phyloP scores from a whole-genome alignment of 2,797 vertebrate species.

The Eidolon dupreanum region DNA sequence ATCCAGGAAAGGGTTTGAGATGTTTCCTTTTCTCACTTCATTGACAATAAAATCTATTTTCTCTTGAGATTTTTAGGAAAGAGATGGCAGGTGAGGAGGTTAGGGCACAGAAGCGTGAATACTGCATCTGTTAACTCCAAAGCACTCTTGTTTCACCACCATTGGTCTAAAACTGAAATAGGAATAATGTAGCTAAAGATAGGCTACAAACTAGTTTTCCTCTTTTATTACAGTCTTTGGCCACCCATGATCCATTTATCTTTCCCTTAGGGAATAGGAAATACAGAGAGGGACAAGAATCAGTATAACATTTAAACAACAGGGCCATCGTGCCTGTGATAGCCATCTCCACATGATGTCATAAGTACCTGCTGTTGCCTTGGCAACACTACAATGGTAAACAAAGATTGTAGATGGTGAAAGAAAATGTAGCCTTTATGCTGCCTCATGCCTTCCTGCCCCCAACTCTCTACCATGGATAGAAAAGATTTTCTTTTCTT shows the following conservation, averaged over 20 bases:
- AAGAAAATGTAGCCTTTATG: constrained; percentile 62
- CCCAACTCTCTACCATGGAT: neutral
- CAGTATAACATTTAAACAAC: constrained; percentile 49
- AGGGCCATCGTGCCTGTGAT: neutral
- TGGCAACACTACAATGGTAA: constrained; percentile 69
- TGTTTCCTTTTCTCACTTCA: neutral
- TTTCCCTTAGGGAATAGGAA: constrained; percentile 11
- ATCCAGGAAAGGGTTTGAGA: neutral
- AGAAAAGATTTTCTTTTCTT: constrained; percentile 31
- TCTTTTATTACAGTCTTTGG: neutral
- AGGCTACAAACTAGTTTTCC: neutral
- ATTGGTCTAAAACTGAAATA: constrained; percentile 27
- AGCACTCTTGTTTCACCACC: neutral
- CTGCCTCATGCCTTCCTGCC: neutral
- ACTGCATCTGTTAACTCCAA: neutral
- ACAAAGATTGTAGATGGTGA: constrained; percentile 65
- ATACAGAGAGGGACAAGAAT: constrained; percentile 11
- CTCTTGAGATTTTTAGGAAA: neutral
- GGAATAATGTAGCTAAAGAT: neutral
- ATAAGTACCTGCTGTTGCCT: constrained; percentile 66
- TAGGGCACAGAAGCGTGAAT: neutral
- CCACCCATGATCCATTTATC: neutral
- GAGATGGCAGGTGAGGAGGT: neutral
- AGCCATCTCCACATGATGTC: constrained; percentile 38
- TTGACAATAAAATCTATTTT: neutral